Conservation (phyloP, 2,888 invertebrate genomes). For the Epirrita christyi region DNA sequence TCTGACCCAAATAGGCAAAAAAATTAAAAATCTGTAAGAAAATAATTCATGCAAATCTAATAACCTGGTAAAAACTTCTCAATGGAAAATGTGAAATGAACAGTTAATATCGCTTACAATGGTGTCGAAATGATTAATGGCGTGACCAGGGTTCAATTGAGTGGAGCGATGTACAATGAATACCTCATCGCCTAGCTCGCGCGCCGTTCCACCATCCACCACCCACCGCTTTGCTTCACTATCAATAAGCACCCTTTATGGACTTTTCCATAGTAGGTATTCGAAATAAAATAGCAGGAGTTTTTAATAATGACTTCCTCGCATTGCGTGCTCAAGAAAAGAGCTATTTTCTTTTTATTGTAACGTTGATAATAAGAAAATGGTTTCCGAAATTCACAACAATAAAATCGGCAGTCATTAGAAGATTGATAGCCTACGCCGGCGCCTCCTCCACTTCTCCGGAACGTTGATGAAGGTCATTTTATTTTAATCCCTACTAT, state of each 20-base stretch:
- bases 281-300: constrained; percentile 60
- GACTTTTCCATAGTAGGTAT: constrained; percentile 55
- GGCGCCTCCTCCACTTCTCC: constrained; percentile 2
- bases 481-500: constrained; percentile 2
- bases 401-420: constrained; percentile 26
- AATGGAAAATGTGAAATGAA: constrained; percentile 47
- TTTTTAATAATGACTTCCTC: constrained; percentile 64
- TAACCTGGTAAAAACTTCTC: constrained; percentile 28
- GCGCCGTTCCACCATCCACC: constrained; percentile 19
- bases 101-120: constrained; percentile 49
- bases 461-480: constrained; percentile 10
- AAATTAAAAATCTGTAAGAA: too few relatives aligned
- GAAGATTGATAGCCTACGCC: constrained; percentile 12
- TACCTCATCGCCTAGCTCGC: constrained; percentile 35
- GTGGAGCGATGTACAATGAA: constrained; percentile 54
- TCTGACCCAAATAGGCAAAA: too few relatives aligned
- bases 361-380: constrained; percentile 25
- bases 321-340: constrained; percentile 49
- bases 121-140: constrained; percentile 61
- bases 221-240: constrained; percentile 35
- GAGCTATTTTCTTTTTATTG: constrained; percentile 32
- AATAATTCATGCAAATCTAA: not conserved
- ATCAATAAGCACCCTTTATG: constrained; percentile 52
- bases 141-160: constrained; percentile 55
- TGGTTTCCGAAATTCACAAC: constrained; percentile 27